These are phyloP conservation scores for Aythya fuligula DNA, from an alignment of 2,797 vertebrate genomes.

Conservation along the genomic window DNA sequence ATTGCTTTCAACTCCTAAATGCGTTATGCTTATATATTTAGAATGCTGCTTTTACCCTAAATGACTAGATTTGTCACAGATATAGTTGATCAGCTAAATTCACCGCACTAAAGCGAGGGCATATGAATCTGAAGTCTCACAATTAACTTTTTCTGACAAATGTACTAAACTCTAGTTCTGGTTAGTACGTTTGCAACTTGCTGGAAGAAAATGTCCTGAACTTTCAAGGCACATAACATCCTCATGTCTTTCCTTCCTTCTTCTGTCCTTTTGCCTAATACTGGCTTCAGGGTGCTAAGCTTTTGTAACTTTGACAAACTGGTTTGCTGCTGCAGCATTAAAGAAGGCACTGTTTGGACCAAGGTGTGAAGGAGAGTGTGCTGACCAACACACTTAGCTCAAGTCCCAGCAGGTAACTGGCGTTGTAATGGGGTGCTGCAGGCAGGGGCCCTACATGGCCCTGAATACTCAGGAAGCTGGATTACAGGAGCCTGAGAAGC, in stretches of 20 bases:
- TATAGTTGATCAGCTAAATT: neutral
- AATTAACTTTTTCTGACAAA: neutral
- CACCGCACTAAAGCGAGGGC: neutral
- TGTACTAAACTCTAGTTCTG: neutral
- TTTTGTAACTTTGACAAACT: neutral
- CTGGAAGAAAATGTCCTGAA: slow-evolving; percentile 38
- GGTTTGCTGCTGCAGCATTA: neutral
- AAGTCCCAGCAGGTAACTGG: neutral
- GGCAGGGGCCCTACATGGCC: neutral
- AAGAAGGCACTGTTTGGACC: neutral
- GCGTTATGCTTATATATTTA: neutral
- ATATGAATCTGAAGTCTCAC: neutral
- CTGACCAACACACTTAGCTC: neutral
- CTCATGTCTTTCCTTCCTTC: neutral
- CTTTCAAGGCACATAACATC: neutral
- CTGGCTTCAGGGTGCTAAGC: neutral
- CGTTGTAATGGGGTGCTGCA: neutral
- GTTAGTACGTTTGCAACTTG: neutral
- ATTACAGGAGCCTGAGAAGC: neutral
- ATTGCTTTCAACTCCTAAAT: neutral
- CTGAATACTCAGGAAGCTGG: neutral
- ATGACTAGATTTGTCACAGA: neutral
- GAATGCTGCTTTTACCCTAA: neutral
- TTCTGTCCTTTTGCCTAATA: neutral
- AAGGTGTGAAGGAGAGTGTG: neutral